Percentiles rank a stretch among this genome's conserved stretches.
Evolutionary conservation across 2,113 vertebrate species (phyloP).

Genomic region (Prinia subflava): DNA sequence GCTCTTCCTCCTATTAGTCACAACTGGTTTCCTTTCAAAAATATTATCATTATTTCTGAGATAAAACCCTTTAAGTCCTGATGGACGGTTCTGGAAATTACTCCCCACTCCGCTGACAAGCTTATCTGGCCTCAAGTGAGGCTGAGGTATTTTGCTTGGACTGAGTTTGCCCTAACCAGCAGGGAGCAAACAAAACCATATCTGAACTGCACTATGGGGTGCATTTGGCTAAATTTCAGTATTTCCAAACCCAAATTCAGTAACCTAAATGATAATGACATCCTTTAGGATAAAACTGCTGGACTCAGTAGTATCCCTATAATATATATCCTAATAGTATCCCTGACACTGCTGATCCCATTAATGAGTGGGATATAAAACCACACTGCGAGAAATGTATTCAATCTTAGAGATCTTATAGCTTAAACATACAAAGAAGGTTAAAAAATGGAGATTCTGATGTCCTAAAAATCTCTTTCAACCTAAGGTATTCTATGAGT

Average conservation of each 20-base stretch:
- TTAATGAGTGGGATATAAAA: background rate
- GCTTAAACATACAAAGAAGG: background rate
- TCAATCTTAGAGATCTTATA: background rate
- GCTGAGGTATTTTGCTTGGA: background rate
- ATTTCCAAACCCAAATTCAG: background rate
- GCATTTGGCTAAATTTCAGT: background rate
- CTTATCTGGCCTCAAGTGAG: background rate
- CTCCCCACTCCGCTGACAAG: background rate
- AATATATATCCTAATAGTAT: background rate
- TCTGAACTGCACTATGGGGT: background rate
- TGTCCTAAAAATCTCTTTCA: background rate
- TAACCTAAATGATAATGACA: background rate
- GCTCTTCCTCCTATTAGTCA: background rate
- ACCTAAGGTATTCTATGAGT: background rate
- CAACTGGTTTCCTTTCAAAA: background rate
- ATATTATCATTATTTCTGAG: background rate
- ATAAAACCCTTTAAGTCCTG: background rate
- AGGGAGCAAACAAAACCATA: background rate
- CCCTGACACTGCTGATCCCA: background rate
- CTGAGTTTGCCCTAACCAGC: background rate
- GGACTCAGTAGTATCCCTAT: background rate
- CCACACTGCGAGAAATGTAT: background rate
- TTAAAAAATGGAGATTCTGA: background rate
- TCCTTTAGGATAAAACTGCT: background rate
- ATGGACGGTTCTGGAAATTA: slow-evolving; percentile 1